Evolutionary conservation across 2,113 vertebrate genomes (phyloP).

Genomic region (Glaucomys volans): DNA sequence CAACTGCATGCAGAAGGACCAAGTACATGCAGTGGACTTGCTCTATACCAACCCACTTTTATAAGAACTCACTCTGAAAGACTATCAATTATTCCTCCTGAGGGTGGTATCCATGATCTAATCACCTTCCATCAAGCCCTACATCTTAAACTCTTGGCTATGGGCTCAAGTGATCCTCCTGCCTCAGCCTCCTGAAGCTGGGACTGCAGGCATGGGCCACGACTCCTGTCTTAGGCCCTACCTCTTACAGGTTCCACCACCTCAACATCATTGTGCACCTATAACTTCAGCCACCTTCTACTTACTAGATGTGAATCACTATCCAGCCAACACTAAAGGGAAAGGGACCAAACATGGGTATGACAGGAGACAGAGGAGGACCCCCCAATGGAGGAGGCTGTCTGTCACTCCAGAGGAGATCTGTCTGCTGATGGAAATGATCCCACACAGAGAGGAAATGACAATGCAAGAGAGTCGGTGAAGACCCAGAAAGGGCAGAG

Average conservation of each 20-base stretch:
- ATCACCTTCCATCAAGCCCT: background rate
- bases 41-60: background rate
- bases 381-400: background rate
- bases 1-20: background rate
- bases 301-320: background rate
- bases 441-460: background rate
- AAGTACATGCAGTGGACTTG: background rate
- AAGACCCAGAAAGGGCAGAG: background rate
- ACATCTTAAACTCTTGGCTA: background rate
- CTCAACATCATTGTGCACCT: too few relatives aligned
- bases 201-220: background rate
- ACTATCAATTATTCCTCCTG: background rate
- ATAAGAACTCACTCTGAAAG: background rate
- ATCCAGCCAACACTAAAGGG: background rate
- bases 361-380: background rate
- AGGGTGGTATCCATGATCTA: background rate
- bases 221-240: background rate
- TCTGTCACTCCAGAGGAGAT: background rate
- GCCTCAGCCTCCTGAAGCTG: background rate
- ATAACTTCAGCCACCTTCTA: background rate
- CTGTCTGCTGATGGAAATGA: background rate
- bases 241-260: too few relatives aligned
- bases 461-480: background rate
- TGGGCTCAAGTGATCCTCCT: background rate
- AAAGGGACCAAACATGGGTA: background rate